Percentiles rank a stretch among this genome's conserved stretches.
Conservation (phyloP, 2,797 vertebrate species). For the Sebastes diaconus region DNA sequence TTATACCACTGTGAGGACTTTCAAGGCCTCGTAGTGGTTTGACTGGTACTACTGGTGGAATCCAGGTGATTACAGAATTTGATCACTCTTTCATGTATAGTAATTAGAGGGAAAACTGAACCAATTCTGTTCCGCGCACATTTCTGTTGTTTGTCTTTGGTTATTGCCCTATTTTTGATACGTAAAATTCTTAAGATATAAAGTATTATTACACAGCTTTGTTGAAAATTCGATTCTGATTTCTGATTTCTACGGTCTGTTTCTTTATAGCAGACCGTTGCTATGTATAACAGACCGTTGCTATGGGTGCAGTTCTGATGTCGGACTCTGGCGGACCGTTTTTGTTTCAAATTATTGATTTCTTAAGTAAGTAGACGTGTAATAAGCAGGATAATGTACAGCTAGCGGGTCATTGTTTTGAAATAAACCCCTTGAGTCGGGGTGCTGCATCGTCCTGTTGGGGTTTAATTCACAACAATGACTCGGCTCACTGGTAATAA, state of each 20-base stretch:
- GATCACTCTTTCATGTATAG: constrained; percentile 3
- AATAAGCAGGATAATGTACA: not conserved
- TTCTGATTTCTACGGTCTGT: not conserved
- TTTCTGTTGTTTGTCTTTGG: not conserved
- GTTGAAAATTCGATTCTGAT: not conserved
- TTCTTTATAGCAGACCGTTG: too few relatives aligned
- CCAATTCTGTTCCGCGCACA: not conserved
- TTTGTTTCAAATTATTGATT: not conserved
- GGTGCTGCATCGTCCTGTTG: too few relatives aligned
- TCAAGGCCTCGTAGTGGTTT: not conserved
- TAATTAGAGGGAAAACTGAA: constrained; percentile 7
- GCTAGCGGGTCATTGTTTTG: too few relatives aligned
- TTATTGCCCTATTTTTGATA: not conserved
- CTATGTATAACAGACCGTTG: not conserved
- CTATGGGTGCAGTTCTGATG: not conserved
- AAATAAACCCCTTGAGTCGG: too few relatives aligned
- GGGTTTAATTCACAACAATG: too few relatives aligned
- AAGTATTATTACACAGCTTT: not conserved
- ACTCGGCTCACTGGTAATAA: not conserved
- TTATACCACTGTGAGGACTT: not conserved
- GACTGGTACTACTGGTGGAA: not conserved
- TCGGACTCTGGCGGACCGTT: not conserved
- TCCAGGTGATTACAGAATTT: not conserved
- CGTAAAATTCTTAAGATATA: not conserved
- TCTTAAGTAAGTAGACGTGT: not conserved